Evolutionary conservation across 2,888 invertebrate species (phyloP).

Genomic region (Nomada goodeniana): DNA sequence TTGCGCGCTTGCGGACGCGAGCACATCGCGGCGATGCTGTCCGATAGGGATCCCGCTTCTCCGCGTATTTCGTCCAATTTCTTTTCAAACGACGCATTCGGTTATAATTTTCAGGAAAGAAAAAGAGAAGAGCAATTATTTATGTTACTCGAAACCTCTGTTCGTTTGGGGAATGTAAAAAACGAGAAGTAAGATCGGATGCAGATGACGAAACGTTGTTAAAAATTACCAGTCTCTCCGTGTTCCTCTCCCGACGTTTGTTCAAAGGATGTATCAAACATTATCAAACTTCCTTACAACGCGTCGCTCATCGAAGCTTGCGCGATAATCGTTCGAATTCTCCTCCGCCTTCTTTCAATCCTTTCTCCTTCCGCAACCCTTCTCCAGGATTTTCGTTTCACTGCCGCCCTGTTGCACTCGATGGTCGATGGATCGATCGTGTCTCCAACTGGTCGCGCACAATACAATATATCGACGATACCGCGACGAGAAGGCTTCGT

Average conservation of each 20-base stretch:
- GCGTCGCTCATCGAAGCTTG: conserved; percentile 50
- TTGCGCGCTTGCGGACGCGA: conserved; percentile 12
- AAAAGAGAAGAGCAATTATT: background rate
- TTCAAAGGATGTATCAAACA: conserved; percentile 70
- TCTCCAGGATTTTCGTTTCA: background rate
- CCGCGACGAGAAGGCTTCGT: background rate
- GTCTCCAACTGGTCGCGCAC: background rate
- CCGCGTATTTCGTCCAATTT: conserved; percentile 12
- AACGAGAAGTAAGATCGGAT: conserved; percentile 35
- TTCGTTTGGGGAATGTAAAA: too few species aligned
- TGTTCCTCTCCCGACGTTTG: conserved; percentile 58
- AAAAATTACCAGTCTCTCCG: conserved; percentile 59
- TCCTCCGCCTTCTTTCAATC: conserved; percentile 12
- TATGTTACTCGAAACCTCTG: too few species aligned
- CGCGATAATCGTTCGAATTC: conserved; percentile 58
- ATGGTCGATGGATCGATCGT: conserved; percentile 44
- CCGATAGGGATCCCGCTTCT: conserved; percentile 18
- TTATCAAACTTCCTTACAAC: conserved; percentile 64
- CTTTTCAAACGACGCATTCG: too few species aligned
- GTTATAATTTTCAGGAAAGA: background rate
- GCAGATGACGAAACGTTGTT: conserved; percentile 68
- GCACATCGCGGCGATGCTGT: conserved; percentile 6
- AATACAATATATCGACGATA: conserved; percentile 30
- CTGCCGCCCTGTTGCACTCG: conserved; percentile 3
- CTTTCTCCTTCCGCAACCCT: background rate